These are phyloP conservation scores for Gastrophysa polygoni DNA, from an alignment of 2,888 invertebrate species.

Conservation along the genomic window DNA sequence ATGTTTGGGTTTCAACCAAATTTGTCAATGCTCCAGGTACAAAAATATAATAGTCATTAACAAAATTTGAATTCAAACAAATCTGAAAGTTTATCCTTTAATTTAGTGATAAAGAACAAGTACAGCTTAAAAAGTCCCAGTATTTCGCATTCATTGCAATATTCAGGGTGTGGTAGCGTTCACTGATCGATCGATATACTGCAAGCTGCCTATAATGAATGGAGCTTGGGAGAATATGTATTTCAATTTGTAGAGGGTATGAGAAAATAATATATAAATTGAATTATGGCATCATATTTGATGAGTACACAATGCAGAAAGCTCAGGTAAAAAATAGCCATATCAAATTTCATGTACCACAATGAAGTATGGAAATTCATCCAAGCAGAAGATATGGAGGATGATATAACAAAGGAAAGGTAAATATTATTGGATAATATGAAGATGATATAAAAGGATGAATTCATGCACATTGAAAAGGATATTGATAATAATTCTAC, in stretches of 20 bases:
- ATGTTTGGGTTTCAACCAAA: too few species aligned
- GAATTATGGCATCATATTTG: constrained; percentile 43
- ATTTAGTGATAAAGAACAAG: too few species aligned
- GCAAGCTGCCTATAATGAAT: constrained; percentile 25
- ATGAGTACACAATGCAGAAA: constrained; percentile 36
- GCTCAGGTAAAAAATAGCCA: constrained; percentile 36
- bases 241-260: constrained; percentile 10
- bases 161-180: constrained; percentile 25
- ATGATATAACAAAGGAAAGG: constrained; percentile 24
- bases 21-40: too few species aligned
- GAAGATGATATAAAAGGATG: constrained; percentile 22
- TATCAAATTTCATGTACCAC: constrained; percentile 37
- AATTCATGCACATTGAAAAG: constrained; percentile 31
- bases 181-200: constrained; percentile 27
- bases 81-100: too few species aligned
- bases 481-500: constrained; percentile 17
- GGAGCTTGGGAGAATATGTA: constrained; percentile 1
- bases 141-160: neutral
- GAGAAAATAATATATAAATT: constrained; percentile 25
- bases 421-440: constrained; percentile 25
- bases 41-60: too few species aligned
- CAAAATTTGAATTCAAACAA: too few species aligned
- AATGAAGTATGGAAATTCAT: constrained; percentile 19
- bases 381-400: constrained; percentile 29
- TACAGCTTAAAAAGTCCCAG: neutral